Evolutionary conservation across 2,797 vertebrate genomes (phyloP), one percentile per base, ranked within the genome.

Genomic region (Trachurus trachurus): DNA sequence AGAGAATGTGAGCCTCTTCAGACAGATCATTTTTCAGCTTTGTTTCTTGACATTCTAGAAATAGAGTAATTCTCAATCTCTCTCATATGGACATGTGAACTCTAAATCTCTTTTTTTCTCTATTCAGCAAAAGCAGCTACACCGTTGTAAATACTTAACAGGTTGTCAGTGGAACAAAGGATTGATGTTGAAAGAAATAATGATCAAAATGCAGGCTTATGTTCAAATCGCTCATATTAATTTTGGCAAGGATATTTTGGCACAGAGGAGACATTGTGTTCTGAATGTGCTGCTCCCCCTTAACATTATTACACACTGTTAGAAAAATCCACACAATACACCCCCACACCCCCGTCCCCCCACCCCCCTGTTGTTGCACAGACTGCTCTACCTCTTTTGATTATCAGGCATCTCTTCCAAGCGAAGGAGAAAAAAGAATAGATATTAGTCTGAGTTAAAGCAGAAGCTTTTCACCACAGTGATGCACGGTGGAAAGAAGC

Each of bases 11-110:
- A 80, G 74, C 81, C 61, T 58, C 84, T 71, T 37, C 66, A 67
- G 75, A 85, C 56, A n/a, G 85, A 76, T 92, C 49, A 13, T 87
- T 86, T 93, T 82, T 86, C 87, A 81, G 70, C 56, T 89, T 85
- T 59, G 74, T 67, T 44, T 52, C 84, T 72, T 58, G 67, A 83
- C 53, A 82, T 76, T 74, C 62, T 34, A 68, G 72, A 74, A 56
- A 85, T 76, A 68, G 60, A 82, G 65, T 80, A 72, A 71, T 72
- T 26, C 26, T 26, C 26, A 26, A 26, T 67, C 65, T 68, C 71
- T 80, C 79, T 90, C 79, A 85, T 80, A 73, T 52, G 72, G 79
- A 76, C 76, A 71, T 67, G 61, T 77, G 67, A 81, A 75, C 57
- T 66, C 66, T 19, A 40, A 70, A 65, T 74, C 34, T 62, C 42